Evolutionary conservation across 2,888 invertebrate genomes (phyloP).

Genomic region (Stomorhina lunata): DNA sequence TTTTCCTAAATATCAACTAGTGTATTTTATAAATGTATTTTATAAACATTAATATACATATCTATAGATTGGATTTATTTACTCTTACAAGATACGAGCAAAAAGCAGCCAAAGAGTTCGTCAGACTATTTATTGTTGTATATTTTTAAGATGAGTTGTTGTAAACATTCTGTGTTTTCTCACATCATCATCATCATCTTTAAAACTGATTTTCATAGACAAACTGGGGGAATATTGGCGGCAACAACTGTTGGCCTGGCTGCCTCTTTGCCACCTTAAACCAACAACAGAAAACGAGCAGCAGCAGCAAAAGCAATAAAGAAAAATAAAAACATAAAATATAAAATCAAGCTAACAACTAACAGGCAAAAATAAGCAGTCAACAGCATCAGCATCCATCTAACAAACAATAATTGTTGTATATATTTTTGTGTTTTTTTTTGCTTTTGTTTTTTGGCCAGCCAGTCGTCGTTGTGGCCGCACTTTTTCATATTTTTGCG

Average conservation of each 20-base stretch:
- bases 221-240: conserved; percentile 51
- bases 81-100: conserved; percentile 8
- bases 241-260: conserved; percentile 40
- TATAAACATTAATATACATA: not conserved
- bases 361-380: conserved; percentile 48
- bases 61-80: not conserved
- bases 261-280: not conserved
- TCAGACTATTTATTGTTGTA: conserved; percentile 19
- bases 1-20: too few relatives aligned
- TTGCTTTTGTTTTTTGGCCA: conserved; percentile 48
- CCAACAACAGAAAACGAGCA: conserved; percentile 4
- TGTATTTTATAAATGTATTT: not conserved
- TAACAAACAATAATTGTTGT: conserved; percentile 29
- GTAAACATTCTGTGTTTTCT: conserved; percentile 50
- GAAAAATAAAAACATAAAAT: conserved; percentile 23
- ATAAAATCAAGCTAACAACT: conserved; percentile 28
- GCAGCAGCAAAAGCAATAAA: conserved; percentile 29
- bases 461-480: conserved; percentile 59
- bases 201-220: conserved; percentile 48
- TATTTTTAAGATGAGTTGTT: conserved; percentile 2
- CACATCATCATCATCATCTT: conserved; percentile 43
- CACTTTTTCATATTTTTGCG: conserved; percentile 71
- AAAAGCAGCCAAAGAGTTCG: conserved; percentile 19
- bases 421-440: not conserved
- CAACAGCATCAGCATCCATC: conserved; percentile 58